Evolutionary conservation across 2,797 vertebrate species (phyloP).

Genomic region (Petrocephalus schoutedeni): DNA sequence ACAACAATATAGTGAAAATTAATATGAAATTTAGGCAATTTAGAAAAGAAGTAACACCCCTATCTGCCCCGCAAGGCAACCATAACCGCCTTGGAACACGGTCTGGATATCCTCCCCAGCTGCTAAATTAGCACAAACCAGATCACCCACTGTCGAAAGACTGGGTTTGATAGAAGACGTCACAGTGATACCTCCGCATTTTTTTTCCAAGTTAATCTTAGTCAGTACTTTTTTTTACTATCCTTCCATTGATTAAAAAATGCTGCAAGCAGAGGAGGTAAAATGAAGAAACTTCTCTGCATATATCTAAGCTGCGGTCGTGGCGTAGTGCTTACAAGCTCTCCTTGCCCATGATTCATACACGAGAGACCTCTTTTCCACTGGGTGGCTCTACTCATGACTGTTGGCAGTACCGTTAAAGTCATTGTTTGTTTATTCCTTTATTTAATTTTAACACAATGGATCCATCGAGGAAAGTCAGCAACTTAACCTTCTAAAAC

Average conservation of each 20-base stretch:
- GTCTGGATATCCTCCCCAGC: neutral
- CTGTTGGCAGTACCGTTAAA: neutral
- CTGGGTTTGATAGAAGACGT: too few species aligned
- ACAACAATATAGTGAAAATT: neutral
- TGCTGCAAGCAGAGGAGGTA: neutral
- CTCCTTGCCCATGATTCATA: neutral
- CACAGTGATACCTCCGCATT: neutral
- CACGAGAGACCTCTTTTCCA: neutral
- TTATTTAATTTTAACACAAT: too few species aligned
- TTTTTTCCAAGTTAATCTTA: neutral
- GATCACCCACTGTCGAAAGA: neutral
- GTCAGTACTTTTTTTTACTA: neutral
- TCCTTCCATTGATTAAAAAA: neutral
- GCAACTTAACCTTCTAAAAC: neutral
- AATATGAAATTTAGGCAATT: neutral
- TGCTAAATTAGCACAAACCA: neutral
- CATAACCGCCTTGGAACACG: neutral
- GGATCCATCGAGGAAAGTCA: neutral
- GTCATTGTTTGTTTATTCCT: neutral
- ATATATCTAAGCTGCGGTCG: neutral
- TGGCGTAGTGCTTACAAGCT: neutral
- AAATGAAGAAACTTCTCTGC: neutral
- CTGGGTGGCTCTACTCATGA: neutral
- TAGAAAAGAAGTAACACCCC: neutral
- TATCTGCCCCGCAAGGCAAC: neutral